phyloP scores from a whole-genome alignment of 2,113 vertebrate genomes.

The Brachyhypopomus occidentalis region DNA sequence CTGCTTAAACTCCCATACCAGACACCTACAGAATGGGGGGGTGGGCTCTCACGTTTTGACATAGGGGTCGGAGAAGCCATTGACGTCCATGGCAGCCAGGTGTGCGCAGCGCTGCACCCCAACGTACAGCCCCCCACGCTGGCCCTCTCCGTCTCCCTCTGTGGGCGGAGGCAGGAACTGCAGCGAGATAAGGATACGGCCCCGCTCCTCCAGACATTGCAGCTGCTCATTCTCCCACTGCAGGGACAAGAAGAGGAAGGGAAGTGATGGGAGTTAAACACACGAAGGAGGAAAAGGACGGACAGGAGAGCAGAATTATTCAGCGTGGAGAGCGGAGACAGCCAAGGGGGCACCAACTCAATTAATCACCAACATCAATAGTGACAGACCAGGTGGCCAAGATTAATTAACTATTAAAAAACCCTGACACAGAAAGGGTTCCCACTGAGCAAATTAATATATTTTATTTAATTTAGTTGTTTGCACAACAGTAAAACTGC shows the following conservation, averaged over 20 bases:
- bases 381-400: conserved; percentile 24
- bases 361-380: conserved; percentile 41
- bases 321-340: not conserved
- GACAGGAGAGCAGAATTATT: too few relatives aligned
- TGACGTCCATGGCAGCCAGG: conserved; percentile 88
- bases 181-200: conserved; percentile 81
- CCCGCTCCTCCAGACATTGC: conserved; percentile 81
- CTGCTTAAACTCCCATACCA: conserved; percentile 10
- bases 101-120: conserved; percentile 85
- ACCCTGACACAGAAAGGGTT: conserved; percentile 18
- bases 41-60: conserved; percentile 81
- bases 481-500: not conserved
- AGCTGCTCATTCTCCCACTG: conserved; percentile 83
- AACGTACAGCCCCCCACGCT: conserved; percentile 74
- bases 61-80: conserved; percentile 87
- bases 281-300: not conserved
- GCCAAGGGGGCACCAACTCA: conserved; percentile 1
- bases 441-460: conserved; percentile 28
- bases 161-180: conserved; percentile 69
- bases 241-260: conserved; percentile 10
- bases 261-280: not conserved
- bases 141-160: conserved; percentile 28
- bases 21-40: not conserved
- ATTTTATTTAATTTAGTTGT: conserved; percentile 2
- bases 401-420: conserved; percentile 15